A percentile compares a stretch with the other conserved stretches of the same genome.
Evolutionary conservation across 2,113 vertebrate species (phyloP).

Genomic region (Oncorhynchus gorbuscha): DNA sequence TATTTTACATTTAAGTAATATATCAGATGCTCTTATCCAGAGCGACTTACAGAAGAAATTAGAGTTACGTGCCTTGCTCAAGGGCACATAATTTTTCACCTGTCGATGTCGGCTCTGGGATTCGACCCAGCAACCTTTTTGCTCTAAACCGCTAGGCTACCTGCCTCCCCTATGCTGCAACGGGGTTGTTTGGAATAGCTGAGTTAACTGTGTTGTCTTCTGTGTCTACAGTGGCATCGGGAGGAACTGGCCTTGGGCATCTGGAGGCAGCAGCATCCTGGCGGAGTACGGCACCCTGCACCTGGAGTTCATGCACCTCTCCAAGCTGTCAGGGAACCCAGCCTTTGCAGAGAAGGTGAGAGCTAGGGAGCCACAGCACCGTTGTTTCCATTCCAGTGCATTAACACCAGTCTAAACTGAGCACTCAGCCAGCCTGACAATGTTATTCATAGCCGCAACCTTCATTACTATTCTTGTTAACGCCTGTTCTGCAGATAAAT

Average conservation of each 20-base stretch:
- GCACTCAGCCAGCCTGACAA: not conserved
- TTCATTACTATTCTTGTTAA: constrained; percentile 2
- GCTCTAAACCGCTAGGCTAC: too few relatives aligned
- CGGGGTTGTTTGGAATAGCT: not conserved
- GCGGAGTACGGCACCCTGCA: constrained; percentile 97
- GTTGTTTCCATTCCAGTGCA: not conserved
- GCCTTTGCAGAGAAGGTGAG: constrained; percentile 94
- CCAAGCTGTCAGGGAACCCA: constrained; percentile 88
- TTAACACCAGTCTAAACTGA: not conserved
- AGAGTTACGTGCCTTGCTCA: too few relatives aligned
- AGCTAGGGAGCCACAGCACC: not conserved
- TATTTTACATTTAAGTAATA: too few relatives aligned
- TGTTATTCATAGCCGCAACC: not conserved
- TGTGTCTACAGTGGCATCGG: constrained; percentile 82
- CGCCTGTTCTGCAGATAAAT: not conserved
- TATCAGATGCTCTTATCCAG: too few relatives aligned
- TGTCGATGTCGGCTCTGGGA: too few relatives aligned
- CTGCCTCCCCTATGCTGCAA: too few relatives aligned
- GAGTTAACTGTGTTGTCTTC: not conserved
- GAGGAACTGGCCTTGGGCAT: constrained; percentile 98
- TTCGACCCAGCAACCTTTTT: too few relatives aligned
- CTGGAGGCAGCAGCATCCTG: constrained; percentile 97
- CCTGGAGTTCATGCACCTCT: constrained; percentile 93
- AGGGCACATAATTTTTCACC: too few relatives aligned
- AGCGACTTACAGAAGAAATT: too few relatives aligned